A percentile compares a stretch with the other conserved stretches of the same genome.
Conservation (phyloP, 2,113 vertebrate genomes). For the Pteruthius melanotis region DNA sequence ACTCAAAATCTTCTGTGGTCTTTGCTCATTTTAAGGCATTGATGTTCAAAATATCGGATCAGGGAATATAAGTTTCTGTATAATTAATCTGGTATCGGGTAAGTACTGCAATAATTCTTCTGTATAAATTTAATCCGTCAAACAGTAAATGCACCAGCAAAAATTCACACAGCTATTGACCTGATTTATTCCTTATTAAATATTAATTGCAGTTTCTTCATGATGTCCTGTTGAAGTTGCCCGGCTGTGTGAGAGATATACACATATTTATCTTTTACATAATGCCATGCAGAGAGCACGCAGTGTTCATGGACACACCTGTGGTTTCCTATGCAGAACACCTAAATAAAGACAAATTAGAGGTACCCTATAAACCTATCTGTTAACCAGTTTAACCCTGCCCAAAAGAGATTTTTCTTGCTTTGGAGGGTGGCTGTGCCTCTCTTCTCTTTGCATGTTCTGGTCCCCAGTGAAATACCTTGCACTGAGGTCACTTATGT, state of each 20-base stretch:
- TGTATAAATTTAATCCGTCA: neutral
- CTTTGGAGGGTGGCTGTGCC: neutral
- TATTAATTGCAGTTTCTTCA: conserved; percentile 14
- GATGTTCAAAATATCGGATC: neutral
- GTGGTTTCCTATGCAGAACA: neutral
- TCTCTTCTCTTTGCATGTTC: neutral
- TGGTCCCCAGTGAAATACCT: neutral
- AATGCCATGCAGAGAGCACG: neutral
- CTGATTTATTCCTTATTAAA: conserved; percentile 17
- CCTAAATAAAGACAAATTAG: neutral
- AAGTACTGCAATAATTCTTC: neutral
- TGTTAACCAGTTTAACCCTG: neutral
- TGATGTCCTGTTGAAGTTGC: neutral
- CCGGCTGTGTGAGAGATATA: neutral
- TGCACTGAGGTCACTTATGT: neutral
- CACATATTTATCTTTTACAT: neutral
- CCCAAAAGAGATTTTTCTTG: neutral
- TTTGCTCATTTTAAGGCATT: neutral
- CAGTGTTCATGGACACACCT: accelerated
- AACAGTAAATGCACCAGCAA: neutral
- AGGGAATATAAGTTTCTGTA: neutral
- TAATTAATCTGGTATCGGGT: neutral
- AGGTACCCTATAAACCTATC: neutral
- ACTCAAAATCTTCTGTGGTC: neutral
- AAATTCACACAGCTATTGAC: neutral